Percentiles rank a stretch among this genome's conserved stretches.
Evolutionary conservation across 2,113 vertebrate species (phyloP).

Genomic region (Ciconia boyciana): DNA sequence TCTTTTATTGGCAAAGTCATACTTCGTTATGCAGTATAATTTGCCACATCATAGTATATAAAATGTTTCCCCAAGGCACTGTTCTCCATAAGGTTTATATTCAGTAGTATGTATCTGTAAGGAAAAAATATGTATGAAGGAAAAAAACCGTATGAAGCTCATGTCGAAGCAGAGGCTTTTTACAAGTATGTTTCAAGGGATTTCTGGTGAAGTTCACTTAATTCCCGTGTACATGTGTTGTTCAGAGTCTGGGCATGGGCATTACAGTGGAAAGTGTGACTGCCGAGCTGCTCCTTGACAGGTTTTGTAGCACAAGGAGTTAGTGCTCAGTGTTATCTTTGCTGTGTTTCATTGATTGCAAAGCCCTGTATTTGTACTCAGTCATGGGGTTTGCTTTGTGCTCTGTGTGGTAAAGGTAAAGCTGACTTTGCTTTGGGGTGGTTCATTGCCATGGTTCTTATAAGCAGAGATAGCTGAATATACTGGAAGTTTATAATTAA

Average conservation of each 20-base stretch:
- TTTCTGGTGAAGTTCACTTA: neutral
- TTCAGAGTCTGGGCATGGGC: neutral
- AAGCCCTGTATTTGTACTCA: neutral
- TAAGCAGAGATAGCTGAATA: neutral
- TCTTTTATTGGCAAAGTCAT: neutral
- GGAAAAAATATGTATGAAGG: neutral
- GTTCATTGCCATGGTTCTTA: neutral
- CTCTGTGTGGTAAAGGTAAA: neutral
- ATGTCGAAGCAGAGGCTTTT: neutral
- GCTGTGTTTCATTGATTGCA: neutral
- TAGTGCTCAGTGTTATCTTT: neutral
- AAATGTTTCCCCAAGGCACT: slow-evolving; percentile 10
- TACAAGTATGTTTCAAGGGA: neutral
- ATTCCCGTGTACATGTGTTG: neutral
- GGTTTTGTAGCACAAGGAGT: neutral
- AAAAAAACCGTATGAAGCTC: neutral
- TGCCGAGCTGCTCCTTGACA: neutral
- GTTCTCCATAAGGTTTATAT: neutral
- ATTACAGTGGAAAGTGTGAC: neutral
- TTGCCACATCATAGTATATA: neutral
- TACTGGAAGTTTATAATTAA: neutral
- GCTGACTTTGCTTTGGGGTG: neutral
- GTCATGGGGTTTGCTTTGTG: neutral
- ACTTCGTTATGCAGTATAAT: neutral
- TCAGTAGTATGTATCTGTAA: neutral